A percentile compares a stretch with the other conserved stretches of the same genome.
Conservation (phyloP, 1,140 invertebrate species). For the Drosophila asahinai region DNA sequence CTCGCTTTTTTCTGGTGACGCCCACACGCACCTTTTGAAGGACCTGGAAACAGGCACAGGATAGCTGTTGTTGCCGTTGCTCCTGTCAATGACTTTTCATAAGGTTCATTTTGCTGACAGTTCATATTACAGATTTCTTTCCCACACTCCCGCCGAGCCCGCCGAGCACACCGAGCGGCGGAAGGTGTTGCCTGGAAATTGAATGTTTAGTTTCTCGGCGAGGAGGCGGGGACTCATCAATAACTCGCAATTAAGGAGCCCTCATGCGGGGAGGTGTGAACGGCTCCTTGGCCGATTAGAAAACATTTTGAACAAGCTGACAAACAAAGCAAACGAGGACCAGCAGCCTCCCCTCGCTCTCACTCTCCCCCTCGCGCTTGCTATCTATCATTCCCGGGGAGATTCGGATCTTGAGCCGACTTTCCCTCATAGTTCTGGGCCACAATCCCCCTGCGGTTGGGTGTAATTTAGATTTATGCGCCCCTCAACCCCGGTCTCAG, state of each 20-base stretch:
- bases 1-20: constrained; percentile 45
- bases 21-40: constrained; percentile 56
- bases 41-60: constrained; percentile 44
- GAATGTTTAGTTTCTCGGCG: constrained; percentile 34
- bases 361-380: constrained; percentile 3
- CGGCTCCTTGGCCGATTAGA: constrained; percentile 61
- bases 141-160: constrained; percentile 6
- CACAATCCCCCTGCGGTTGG: constrained; percentile 63
- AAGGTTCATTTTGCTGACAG: constrained; percentile 64
- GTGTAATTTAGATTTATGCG: constrained; percentile 78
- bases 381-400: constrained; percentile 30
- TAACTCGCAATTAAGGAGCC: constrained; percentile 71
- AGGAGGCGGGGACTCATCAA: constrained; percentile 46
- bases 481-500: constrained; percentile 19
- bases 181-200: constrained; percentile 35
- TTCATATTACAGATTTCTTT: constrained; percentile 55
- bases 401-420: constrained; percentile 64
- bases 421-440: constrained; percentile 48
- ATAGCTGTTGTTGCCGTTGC: constrained; percentile 23
- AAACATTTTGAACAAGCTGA: constrained; percentile 54
- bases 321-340: constrained; percentile 44
- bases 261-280: constrained; percentile 43
- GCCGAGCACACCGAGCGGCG: not conserved
- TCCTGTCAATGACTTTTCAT: constrained; percentile 73
- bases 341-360: constrained; percentile 34